A percentile compares a stretch with the other conserved stretches of the same genome.
These are phyloP conservation scores for Parnassius apollo DNA, from an alignment of 2,888 invertebrate genomes.

Conservation along the genomic window DNA sequence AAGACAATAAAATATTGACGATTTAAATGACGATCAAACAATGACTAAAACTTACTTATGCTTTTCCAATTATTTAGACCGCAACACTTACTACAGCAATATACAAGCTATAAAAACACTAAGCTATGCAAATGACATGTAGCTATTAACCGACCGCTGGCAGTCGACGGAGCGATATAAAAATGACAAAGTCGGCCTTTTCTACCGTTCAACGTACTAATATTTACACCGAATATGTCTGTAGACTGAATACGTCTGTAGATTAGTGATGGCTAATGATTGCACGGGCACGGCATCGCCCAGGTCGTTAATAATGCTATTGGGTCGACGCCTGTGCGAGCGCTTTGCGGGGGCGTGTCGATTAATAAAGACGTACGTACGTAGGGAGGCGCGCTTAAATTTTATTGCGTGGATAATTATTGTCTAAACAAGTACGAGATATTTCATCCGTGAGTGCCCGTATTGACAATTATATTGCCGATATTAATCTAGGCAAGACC, in stretches of 20 bases:
- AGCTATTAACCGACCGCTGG: slow-evolving; percentile 1
- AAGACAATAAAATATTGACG: too few species aligned
- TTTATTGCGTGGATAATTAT: slow-evolving; percentile 24
- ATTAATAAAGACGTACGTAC: slow-evolving; percentile 22
- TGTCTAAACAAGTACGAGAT: slow-evolving; percentile 23
- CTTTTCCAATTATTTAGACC: slow-evolving; percentile 1
- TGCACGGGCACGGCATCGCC: slow-evolving; percentile 14
- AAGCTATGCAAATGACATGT: slow-evolving; percentile 14
- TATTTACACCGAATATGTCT: slow-evolving; percentile 13
- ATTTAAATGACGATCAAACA: too few species aligned
- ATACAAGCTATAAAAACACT: slow-evolving; percentile 19
- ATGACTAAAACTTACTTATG: too few species aligned
- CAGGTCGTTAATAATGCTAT: slow-evolving; percentile 20
- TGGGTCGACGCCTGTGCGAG: slow-evolving; percentile 23
- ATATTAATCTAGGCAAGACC: background rate
- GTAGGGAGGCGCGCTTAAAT: slow-evolving; percentile 18
- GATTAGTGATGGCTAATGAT: slow-evolving; percentile 7
- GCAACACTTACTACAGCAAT: slow-evolving; percentile 1
- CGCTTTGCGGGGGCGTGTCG: slow-evolving; percentile 26
- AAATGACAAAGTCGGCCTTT: slow-evolving; percentile 14
- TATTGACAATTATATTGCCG: slow-evolving; percentile 10
- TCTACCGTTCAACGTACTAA: slow-evolving; percentile 9
- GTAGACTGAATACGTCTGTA: background rate
- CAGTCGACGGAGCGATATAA: slow-evolving; percentile 14
- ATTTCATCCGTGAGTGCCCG: slow-evolving; percentile 16